Evolutionary conservation across 2,888 invertebrate species (phyloP), one percentile per base, ranked within the genome.

Genomic region (Morpho deidamia): DNA sequence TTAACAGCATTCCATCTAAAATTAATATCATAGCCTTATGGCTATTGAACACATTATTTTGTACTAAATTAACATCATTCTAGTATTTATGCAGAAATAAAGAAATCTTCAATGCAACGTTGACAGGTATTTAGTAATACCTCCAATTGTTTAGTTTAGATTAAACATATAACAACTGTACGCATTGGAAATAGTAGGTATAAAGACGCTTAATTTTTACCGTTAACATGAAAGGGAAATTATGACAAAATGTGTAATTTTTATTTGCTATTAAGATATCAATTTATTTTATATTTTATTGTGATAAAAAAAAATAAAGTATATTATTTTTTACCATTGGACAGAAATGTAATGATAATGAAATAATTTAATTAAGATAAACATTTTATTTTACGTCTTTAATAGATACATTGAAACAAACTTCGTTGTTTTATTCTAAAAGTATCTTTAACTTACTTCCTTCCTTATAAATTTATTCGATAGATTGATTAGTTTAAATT

Each of bases 311-410:
- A 56, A 54, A 54, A 42, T 56, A 54, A 42, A 51, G 55, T 51
- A 42, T 45, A 56, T 40, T 40, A 45, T 53, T 58, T 52, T 52
- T 43, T 58, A 46, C 50, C 45, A 52, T 55, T 55, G 39, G 44
- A 59, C 44, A 56, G 23, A 53, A 56, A 51, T 58, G 53, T 59
- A 59, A 59, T 59, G 53, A 53, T 41, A 56, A 56, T 59, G 46
- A 52, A 46, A 32, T 53, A 53, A 56, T 54, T 56, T 54, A 56
- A 51, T 59, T 58, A 59, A 56, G 56, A 38, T 56, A 49, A 53
- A 54, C 53, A 56, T 52, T 34, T 23, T 41, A 56, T 51, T 59
- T 52, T 49, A 54, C 49, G 48, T 48, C 44, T 53, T 41, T 52
- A 54, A 56, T 58, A 58, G 54, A 58, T 48, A 51, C 48, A 51